phyloP scores from a whole-genome alignment of 2,888 invertebrate species.

The Polyommatus iphigenia region DNA sequence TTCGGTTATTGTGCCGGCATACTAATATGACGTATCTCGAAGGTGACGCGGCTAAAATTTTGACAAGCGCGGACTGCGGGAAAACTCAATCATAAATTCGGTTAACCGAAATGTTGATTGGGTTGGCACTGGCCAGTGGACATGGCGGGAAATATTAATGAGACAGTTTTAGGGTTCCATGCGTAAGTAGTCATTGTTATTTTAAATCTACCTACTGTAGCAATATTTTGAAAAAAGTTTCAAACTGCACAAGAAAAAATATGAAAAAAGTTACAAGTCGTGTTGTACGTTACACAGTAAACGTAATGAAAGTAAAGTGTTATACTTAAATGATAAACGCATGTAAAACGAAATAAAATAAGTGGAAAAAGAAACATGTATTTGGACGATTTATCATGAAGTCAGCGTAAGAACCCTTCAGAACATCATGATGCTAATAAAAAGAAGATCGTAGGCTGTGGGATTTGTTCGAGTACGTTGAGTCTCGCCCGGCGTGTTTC shows the following conservation, averaged over 20 bases:
- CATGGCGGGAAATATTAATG: conserved; percentile 35
- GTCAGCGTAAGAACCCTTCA: not conserved
- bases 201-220: not conserved
- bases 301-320: no score
- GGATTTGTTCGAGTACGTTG: conserved; percentile 75
- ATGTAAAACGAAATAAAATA: no score
- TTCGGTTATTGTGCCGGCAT: conserved; percentile 77
- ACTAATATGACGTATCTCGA: conserved; percentile 64
- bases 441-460: conserved; percentile 51
- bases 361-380: not conserved
- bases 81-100: conserved; percentile 45
- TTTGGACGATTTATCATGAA: conserved; percentile 11
- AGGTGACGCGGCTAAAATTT: conserved; percentile 66
- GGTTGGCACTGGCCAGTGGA: conserved; percentile 31
- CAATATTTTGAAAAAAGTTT: no score
- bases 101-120: conserved; percentile 39
- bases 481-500: conserved; percentile 73
- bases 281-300: not conserved
- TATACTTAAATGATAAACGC: no score
- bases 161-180: conserved; percentile 7
- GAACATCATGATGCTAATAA: conserved; percentile 33
- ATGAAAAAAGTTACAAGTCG: no score
- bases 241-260: no score
- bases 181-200: not conserved
- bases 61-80: conserved; percentile 54